These are phyloP conservation scores for Hyaena hyaena DNA, from an alignment of 2,113 vertebrate genomes.

Conservation along the genomic window DNA sequence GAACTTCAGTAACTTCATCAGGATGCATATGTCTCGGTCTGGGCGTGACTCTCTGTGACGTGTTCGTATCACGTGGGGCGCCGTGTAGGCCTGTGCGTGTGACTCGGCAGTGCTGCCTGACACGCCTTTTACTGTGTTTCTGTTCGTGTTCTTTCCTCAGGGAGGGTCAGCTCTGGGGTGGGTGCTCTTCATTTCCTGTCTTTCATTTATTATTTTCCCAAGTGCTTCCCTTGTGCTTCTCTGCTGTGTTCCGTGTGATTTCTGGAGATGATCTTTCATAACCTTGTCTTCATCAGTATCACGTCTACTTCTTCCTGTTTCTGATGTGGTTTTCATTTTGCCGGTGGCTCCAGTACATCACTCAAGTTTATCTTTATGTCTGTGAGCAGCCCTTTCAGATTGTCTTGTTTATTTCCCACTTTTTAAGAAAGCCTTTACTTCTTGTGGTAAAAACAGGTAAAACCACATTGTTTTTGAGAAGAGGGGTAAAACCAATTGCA, in stretches of 20 bases:
- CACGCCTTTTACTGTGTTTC: conserved; percentile 35
- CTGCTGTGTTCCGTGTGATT: neutral
- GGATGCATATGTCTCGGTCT: conserved; percentile 35
- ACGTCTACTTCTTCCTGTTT: neutral
- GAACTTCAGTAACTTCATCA: conserved; percentile 68
- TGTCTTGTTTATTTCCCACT: conserved; percentile 3
- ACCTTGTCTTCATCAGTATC: neutral
- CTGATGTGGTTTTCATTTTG: neutral
- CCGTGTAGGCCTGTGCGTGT: neutral
- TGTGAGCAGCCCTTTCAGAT: neutral
- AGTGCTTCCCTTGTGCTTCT: conserved; percentile 4
- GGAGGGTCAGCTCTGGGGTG: neutral
- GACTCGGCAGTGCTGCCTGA: conserved; percentile 39
- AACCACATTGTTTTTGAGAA: conserved; percentile 35
- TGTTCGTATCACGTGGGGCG: conserved; percentile 58
- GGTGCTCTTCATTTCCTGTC: conserved; percentile 15
- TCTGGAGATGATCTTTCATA: conserved; percentile 7
- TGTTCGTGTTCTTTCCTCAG: conserved; percentile 34
- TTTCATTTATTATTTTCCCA: conserved; percentile 36
- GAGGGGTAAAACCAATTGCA: conserved; percentile 11
- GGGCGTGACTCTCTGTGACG: conserved; percentile 61
- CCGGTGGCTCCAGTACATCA: neutral
- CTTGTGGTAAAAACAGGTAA: conserved; percentile 37
- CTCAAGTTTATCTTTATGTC: neutral
- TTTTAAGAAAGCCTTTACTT: conserved; percentile 11